Conservation (phyloP, 1,140 invertebrate genomes). For the Bombus sibiricus region DNA sequence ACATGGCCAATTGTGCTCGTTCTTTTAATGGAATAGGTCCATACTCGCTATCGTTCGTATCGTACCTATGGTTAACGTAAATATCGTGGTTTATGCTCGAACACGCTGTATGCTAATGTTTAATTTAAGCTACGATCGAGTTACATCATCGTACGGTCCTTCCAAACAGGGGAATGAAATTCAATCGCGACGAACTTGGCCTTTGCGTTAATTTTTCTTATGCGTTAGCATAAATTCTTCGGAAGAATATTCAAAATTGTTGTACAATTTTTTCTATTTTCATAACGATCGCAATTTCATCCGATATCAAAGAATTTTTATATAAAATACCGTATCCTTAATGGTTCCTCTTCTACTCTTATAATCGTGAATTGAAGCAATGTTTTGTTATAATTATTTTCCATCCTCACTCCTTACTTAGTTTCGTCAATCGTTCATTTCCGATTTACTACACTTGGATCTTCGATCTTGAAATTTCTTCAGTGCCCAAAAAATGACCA, state of each 20-base stretch:
- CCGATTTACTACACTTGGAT: background rate
- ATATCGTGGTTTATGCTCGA: constrained; percentile 72
- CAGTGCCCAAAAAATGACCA: accelerated
- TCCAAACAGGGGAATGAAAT: background rate
- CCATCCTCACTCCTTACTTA: no score
- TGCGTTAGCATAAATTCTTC: background rate
- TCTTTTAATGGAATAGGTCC: constrained; percentile 60
- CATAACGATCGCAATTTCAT: no score
- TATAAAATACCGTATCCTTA: no score
- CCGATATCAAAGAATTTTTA: no score
- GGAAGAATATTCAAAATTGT: background rate
- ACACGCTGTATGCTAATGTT: constrained; percentile 76
- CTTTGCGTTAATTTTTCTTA: no score
- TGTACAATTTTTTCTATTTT: background rate
- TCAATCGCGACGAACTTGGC: background rate
- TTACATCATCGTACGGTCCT: constrained; percentile 54
- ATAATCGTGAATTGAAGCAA: no score
- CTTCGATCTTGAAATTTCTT: background rate
- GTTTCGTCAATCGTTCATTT: no score
- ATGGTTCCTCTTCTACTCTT: no score
- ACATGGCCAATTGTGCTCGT: constrained; percentile 59
- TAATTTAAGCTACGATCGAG: constrained; percentile 56
- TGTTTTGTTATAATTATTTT: no score
- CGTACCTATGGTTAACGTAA: constrained; percentile 62
- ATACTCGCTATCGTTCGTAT: constrained; percentile 6